Evolutionary conservation across 2,797 vertebrate species (phyloP), one percentile per base, ranked within the genome.

Genomic region (Labroides dimidiatus): DNA sequence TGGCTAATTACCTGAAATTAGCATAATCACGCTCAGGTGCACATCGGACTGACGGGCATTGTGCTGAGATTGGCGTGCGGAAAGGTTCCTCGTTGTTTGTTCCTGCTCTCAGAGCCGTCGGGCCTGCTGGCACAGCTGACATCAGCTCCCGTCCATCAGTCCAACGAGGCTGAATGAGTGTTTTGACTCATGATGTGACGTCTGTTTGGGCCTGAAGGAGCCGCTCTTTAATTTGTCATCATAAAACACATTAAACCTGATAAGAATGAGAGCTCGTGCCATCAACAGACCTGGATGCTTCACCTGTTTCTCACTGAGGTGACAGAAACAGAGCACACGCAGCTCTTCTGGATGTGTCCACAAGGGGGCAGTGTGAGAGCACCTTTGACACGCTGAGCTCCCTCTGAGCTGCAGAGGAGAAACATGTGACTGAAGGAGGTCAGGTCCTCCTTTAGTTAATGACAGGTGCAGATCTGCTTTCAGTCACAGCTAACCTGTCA

Each of bases 301-400:
- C 7, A 12, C 0, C 11, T 33, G 12, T 70, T 21, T 15, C 9
- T 27, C 36, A 43, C 10, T 27, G 36, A 33, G 10, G 9, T 17
- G n/a, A 62, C 41, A 53, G 1, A 7, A 16, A 15, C 17, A 54
- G 6, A 39, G 53, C 20, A 43, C 6, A 44, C 41, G n/a, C 1
- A 8, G 3, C 48, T 19, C 11, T 48, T 43, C 63, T 58, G 15
- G 12, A 0, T 14, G 1, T 4, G 0, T 36, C 80, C 92, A 90
- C 82, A 61, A 90, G 93, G 91, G 92, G 92, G 87, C 92, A 92
- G 84, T 93, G 87, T 92, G 82, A 87, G 65, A 75, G 84, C 90
- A 88, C 50, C 73, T 13, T 23, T 69, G 13, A 61, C 67, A 36
- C n/a, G 37, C 20, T 51, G 17, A 20, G 37, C 30, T 51, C 45